Evolutionary conservation across 2,888 invertebrate species (phyloP), one percentile per base, ranked within the genome.

Genomic region (Phortica magna): DNA sequence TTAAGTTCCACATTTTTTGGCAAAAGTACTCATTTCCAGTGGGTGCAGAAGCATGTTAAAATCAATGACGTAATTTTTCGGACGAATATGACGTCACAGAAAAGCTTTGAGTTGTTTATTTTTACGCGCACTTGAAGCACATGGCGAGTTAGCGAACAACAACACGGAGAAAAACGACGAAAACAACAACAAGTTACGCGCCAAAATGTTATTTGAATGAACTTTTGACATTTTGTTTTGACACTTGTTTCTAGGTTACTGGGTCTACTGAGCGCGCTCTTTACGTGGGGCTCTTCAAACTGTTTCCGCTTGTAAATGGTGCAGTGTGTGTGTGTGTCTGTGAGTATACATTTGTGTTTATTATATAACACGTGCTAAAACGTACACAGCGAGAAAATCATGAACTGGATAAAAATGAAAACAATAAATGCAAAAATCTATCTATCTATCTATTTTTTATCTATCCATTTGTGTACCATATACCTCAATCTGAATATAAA

Each of bases 171-270:
- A 84, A 77, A 82, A 73, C 78, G 57, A 67, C 67, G 43, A 72
- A 53, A 65, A 59, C 57, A 79, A 76, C 73, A 78, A 61, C 78
- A 79, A 77, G 61, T 83, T 88, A 87, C 84, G 85, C 88, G 88
- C 88, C 88, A 89, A 88, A 82, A 87, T 78, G 17, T 22, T 19
- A 77, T 79, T 76, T 80, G 79, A 78, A 68, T 64, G 78, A 76
- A 76, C 77, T 80, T 80, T 79, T 78, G 72, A 6, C 77, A 78
- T 77, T 87, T 83, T 79, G 80, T 79, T 80, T 79, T 80, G 80
- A 80, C 81, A 81, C 55, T 78, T 75, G 83, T 86, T 85, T 83
- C 82, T 88, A 80, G 89, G 89, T 83, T 84, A 85, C 79, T 84
- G 79, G 83, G 78, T 76, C 83, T 75, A 17, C 9, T 31, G 9